phyloP scores from a whole-genome alignment of 2,113 vertebrate species.

The Melanerpes aurifrons region DNA sequence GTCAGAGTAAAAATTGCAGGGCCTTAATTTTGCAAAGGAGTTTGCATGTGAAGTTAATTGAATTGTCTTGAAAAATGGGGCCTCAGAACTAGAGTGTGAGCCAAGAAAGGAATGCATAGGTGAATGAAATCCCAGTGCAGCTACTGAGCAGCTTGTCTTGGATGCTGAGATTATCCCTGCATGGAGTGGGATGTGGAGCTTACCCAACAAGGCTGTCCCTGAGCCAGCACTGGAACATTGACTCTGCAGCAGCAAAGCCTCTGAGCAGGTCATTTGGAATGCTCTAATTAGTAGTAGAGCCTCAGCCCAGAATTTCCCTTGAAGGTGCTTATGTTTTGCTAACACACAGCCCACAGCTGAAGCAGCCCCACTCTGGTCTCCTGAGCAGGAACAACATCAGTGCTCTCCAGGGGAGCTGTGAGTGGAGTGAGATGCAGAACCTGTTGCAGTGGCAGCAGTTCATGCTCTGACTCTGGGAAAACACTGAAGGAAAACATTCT shows the following conservation, averaged over 20 bases:
- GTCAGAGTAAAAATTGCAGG: background rate
- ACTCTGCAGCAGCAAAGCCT: background rate
- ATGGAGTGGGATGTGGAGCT: background rate
- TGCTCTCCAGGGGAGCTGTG: background rate
- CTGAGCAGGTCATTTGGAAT: background rate
- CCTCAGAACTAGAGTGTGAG: background rate
- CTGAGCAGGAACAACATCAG: background rate
- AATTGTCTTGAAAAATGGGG: background rate
- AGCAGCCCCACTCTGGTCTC: background rate
- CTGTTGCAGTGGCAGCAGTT: background rate
- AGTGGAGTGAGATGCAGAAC: background rate
- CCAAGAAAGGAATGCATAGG: background rate
- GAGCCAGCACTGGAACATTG: background rate
- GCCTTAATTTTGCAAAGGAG: background rate
- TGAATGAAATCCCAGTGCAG: background rate
- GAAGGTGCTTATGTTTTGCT: background rate
- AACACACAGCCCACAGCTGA: background rate
- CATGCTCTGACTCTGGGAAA: background rate
- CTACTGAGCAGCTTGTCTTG: background rate
- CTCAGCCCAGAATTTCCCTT: background rate
- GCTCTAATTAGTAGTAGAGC: background rate
- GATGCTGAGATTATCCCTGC: background rate
- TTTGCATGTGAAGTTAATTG: background rate
- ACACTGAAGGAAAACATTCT: background rate
- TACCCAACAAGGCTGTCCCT: background rate